Percentiles rank a stretch among this genome's conserved stretches.
Conservation (phyloP, 2,888 invertebrate genomes). For the Macaria liturata region DNA sequence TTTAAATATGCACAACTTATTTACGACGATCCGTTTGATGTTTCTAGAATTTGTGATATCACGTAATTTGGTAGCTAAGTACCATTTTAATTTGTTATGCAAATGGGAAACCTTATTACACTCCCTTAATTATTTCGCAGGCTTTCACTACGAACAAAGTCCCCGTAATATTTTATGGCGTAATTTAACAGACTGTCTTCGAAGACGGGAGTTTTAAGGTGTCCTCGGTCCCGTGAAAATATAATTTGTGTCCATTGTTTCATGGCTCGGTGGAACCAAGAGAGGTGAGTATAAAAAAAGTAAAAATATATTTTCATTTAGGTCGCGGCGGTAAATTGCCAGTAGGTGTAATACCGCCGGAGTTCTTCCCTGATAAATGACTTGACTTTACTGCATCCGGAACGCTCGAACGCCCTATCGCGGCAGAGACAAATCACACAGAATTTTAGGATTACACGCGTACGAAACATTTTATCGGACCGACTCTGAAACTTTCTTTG, state of each 20-base stretch:
- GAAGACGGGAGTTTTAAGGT: slow-evolving; percentile 57
- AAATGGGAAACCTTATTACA: slow-evolving; percentile 74
- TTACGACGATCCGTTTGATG: neutral
- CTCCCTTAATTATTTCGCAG: slow-evolving; percentile 74
- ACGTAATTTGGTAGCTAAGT: neutral
- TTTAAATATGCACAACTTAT: neutral
- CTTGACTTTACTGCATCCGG: slow-evolving; percentile 47
- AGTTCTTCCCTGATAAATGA: slow-evolving; percentile 41
- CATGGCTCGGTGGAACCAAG: slow-evolving; percentile 39
- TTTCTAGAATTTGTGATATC: neutral
- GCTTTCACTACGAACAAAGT: slow-evolving; percentile 61
- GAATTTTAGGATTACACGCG: slow-evolving; percentile 70
- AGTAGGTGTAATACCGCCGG: slow-evolving; percentile 28
- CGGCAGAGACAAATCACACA: slow-evolving; percentile 67
- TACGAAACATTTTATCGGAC: slow-evolving; percentile 73
- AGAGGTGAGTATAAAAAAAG: slow-evolving; percentile 35
- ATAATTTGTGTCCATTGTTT: slow-evolving; percentile 49
- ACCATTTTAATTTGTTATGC: slow-evolving; percentile 62
- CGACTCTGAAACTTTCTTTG: slow-evolving; percentile 59
- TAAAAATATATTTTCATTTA: slow-evolving; percentile 39
- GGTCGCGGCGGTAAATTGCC: slow-evolving; percentile 21
- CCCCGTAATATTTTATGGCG: slow-evolving; percentile 69
- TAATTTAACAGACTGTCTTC: slow-evolving; percentile 67
- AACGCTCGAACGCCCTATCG: slow-evolving; percentile 53
- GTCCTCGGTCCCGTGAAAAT: slow-evolving; percentile 44